Evolutionary conservation across 2,888 invertebrate species (phyloP), one percentile per base, ranked within the genome.

Genomic region (Leptinotarsa tumamoca): DNA sequence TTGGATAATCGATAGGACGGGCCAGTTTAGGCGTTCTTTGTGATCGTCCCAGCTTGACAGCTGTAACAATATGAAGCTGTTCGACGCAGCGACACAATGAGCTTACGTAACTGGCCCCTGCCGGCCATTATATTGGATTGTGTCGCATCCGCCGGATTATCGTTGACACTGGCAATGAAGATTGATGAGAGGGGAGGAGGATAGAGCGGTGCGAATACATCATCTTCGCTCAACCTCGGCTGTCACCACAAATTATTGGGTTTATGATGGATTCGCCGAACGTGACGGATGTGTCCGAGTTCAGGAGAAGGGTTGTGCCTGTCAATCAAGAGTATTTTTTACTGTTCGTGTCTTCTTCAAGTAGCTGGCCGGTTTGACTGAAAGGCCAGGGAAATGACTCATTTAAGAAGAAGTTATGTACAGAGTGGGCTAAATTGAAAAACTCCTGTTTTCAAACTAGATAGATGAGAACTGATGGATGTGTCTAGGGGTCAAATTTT

Each of bases 181-280:
- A 87, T 86, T 87, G 86, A 87, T 86, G 83, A 79, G 82, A 82
- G 81, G 80, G 82, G 82, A 82, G 82, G 58, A 71, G 73, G 56
- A 43, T 14, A 51, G 56, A 18, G 27, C 63, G 50, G 76, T 81
- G 82, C 81, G 82, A 83, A 86, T 87, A 86, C 85, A 85, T 87
- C 87, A 86, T 86, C 86, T 86, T 85, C 84, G 80, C 80, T 82
- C 83, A 82, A 82, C 83, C 82, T 82, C 83, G 82, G 82, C 85
- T 87, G 87, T 87, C 87, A 84, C 85, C 86, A 84, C 87, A 87
- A 87, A 86, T 86, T 87, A 87, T 87, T 83, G 84, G 84, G 81
- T 80, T 82, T 82, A 85, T 86, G 87, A 87, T 86, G 85, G 86
- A 87, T 87, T 83, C 77, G 69, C 76, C 51, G 50, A 72, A 72